phyloP scores from a whole-genome alignment of 2,113 vertebrate genomes.

The Ginglymostoma cirratum region DNA sequence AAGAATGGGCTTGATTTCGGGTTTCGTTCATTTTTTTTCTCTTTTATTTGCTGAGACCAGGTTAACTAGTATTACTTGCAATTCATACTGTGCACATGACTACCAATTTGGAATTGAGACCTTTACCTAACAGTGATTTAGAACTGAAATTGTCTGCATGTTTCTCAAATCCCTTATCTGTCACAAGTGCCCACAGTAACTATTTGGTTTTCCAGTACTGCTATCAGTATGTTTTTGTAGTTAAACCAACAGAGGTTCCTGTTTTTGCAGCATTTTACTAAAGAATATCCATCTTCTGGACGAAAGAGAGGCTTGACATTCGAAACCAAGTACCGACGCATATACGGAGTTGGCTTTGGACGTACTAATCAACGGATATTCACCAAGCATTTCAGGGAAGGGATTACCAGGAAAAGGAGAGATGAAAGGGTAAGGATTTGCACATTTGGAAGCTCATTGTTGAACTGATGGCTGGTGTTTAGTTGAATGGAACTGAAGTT shows the following conservation, averaged over 20 bases:
- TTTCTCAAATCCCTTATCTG: neutral
- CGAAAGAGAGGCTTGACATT: neutral
- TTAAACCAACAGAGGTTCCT: neutral
- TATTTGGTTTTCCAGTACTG: neutral
- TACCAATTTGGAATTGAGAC: too few species aligned
- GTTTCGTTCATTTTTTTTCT: neutral
- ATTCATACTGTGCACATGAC: neutral
- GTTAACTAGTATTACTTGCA: neutral
- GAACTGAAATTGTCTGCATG: neutral
- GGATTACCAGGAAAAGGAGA: conserved; percentile 16
- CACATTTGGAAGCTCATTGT: neutral
- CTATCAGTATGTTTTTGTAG: neutral
- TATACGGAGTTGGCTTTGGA: conserved; percentile 30
- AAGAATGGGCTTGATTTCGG: neutral
- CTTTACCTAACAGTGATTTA: neutral
- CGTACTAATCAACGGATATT: conserved; percentile 2
- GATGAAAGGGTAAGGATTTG: conserved; percentile 33
- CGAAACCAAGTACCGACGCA: neutral
- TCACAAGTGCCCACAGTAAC: neutral
- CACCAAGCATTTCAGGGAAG: conserved; percentile 29
- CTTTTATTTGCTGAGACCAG: neutral
- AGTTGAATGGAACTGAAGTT: neutral
- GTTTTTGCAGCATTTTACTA: conserved; percentile 24
- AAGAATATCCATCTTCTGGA: conserved; percentile 23
- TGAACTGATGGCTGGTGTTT: neutral